Percentiles rank a stretch among this genome's conserved stretches.
phyloP scores from a whole-genome alignment of 2,113 vertebrate genomes.

The Phrynosoma platyrhinos region DNA sequence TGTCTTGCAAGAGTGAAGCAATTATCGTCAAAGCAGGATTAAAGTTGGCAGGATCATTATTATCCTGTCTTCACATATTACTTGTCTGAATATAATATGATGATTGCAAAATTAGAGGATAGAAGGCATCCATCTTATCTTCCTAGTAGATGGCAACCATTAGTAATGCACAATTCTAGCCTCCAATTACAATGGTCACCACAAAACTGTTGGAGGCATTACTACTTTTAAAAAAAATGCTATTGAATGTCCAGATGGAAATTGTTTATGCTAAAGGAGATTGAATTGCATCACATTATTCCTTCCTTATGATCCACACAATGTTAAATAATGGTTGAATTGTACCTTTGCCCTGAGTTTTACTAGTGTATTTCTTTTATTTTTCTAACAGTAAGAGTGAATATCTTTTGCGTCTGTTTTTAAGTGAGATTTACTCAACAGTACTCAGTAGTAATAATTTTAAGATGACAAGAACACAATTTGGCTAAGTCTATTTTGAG shows the following conservation, averaged over 20 bases:
- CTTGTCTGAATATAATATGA: not conserved
- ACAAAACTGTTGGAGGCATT: not conserved
- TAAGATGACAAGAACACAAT: not conserved
- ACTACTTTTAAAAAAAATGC: not conserved
- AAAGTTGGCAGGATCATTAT: slow-evolving; percentile 5
- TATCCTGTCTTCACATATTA: not conserved
- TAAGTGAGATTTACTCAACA: not conserved
- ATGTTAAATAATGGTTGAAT: not conserved
- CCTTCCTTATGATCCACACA: not conserved
- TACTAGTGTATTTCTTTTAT: not conserved
- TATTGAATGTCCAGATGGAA: slow-evolving; percentile 11
- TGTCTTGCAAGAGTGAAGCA: not conserved
- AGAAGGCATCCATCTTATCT: slow-evolving; percentile 6
- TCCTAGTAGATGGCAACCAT: not conserved
- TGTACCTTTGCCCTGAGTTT: slow-evolving; percentile 6
- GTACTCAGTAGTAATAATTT: not conserved
- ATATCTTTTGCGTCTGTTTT: not conserved
- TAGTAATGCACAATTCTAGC: not conserved
- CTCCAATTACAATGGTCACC: not conserved
- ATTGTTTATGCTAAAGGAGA: not conserved
- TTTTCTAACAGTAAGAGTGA: not conserved
- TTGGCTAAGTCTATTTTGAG: not conserved
- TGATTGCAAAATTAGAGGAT: not conserved
- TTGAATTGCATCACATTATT: not conserved
- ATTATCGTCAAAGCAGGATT: slow-evolving; percentile 4